Evolutionary conservation across 2,888 invertebrate genomes (phyloP).

Genomic region (Troilus luridus): DNA sequence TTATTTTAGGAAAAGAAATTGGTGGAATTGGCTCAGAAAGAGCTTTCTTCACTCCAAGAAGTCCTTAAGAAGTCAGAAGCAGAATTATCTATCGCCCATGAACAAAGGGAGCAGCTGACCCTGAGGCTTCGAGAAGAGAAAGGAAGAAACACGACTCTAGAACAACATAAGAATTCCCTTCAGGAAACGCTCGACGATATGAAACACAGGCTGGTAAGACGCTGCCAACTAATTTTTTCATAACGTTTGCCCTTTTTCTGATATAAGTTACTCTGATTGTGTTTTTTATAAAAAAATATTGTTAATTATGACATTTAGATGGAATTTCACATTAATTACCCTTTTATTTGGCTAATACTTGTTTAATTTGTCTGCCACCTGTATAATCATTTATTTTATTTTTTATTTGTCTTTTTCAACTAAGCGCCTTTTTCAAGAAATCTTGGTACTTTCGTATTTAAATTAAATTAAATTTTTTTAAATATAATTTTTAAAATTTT

Average conservation of each 20-base stretch:
- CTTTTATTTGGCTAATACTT: no score
- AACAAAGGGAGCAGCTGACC: slow-evolving; percentile 72
- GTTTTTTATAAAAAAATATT: no score
- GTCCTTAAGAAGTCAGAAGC: slow-evolving; percentile 68
- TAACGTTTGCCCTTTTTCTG: not conserved
- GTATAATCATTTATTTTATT: no score
- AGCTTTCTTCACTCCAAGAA: slow-evolving; percentile 66
- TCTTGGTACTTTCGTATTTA: no score
- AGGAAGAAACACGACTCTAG: slow-evolving; percentile 71
- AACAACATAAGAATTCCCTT: slow-evolving; percentile 73
- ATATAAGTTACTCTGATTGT: no score
- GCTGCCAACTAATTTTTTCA: not conserved
- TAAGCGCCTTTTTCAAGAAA: no score
- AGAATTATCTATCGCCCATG: slow-evolving; percentile 70
- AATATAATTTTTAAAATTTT: no score
- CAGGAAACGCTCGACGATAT: slow-evolving; percentile 73
- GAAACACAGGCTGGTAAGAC: slow-evolving; percentile 50
- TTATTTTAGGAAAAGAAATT: slow-evolving; percentile 65
- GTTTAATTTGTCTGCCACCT: no score
- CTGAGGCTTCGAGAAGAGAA: slow-evolving; percentile 73
- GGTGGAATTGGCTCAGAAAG: slow-evolving; percentile 67
- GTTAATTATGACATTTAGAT: no score
- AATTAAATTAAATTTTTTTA: no score
- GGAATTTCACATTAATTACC: no score
- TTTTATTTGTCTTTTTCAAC: no score